A percentile compares a stretch with the other conserved stretches of the same genome.
These are phyloP conservation scores for Calyptomena viridis DNA, from an alignment of 2,113 vertebrate genomes.

Conservation along the genomic window DNA sequence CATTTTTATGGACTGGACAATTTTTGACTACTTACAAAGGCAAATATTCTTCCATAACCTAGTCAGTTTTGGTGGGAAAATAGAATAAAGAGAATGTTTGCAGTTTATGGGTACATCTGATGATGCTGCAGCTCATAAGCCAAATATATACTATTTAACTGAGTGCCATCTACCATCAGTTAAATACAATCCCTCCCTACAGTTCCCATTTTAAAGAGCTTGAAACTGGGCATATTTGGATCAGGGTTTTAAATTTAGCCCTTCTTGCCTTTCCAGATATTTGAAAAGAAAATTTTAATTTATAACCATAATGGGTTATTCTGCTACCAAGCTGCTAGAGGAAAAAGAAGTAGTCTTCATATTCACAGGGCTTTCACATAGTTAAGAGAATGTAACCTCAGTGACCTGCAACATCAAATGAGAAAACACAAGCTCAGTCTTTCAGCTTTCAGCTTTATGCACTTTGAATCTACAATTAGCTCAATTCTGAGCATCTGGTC, in stretches of 20 bases:
- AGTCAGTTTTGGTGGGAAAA: neutral
- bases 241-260: conserved; percentile 8
- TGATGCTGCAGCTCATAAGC: neutral
- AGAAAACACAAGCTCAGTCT: conserved; percentile 11
- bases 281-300: conserved; percentile 57
- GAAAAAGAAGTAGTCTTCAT: conserved; percentile 5
- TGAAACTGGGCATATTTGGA: conserved; percentile 44
- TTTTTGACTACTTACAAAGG: neutral
- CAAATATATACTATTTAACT: neutral
- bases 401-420: conserved; percentile 18
- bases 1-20: neutral
- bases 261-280: conserved; percentile 26
- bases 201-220: conserved; percentile 34
- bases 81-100: neutral
- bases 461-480: conserved; percentile 37
- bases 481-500: conserved; percentile 42
- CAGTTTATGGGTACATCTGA: neutral
- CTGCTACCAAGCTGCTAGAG: neutral
- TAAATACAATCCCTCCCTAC: neutral
- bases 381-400: neutral
- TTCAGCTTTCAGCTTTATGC: neutral
- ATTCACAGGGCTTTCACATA: neutral
- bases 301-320: neutral
- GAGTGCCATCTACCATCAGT: neutral
- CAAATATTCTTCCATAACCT: neutral